Base-by-base conservation (phyloP, 2,113 vertebrate genomes). In the Pluvialis apricaria region DNA sequence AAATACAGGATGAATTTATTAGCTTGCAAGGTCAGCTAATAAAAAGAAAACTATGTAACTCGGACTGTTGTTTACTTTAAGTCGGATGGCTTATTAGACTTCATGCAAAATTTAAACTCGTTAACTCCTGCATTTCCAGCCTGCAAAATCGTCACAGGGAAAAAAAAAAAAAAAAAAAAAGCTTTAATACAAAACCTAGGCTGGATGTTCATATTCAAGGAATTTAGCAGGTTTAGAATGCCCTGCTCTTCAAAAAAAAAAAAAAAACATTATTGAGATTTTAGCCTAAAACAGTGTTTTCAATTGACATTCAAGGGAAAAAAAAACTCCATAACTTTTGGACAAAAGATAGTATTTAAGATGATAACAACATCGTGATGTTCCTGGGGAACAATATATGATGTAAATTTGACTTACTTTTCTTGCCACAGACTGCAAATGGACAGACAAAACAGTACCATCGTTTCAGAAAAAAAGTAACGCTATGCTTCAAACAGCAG, bases 1-100 rank as follows among this genome's bases (percentile, higher is more conserved):
- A 98, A 98, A 97, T 93, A 96, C 97, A 98, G 98, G 97, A 98
- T 98, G 97, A 94, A 97, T 97, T 98, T 98, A 98, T 98, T 97
- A 97, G 97, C 96, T n/a, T 91, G 92, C 97, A 96, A 98, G 98
- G 98, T 98, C 98, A 98, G 97, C 98, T 97, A 90, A 98, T 96
- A 97, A 98, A 98, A 98, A 97, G 96, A 94, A 71, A 62, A 70
- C 65, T 58, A 77, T 86, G 93, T 65, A 62, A 92, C 54, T 86
- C 51, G 19, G 87, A 93, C 89, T 25, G 19, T 75, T 93, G 90
- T 94, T 96, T 95, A 76, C 96, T 96, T 96, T 88, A 78, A 94
- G 87, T 65, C 2, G 0, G 38, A 78, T 86, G 11, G 3, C 81
- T 93, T 85, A 75, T 88, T 87, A 62, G 81, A 38, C 82, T 87